These are phyloP conservation scores for Holothuria scabra DNA, from an alignment of 53 echinoderm and acorn worm species.

Conservation along the genomic window DNA sequence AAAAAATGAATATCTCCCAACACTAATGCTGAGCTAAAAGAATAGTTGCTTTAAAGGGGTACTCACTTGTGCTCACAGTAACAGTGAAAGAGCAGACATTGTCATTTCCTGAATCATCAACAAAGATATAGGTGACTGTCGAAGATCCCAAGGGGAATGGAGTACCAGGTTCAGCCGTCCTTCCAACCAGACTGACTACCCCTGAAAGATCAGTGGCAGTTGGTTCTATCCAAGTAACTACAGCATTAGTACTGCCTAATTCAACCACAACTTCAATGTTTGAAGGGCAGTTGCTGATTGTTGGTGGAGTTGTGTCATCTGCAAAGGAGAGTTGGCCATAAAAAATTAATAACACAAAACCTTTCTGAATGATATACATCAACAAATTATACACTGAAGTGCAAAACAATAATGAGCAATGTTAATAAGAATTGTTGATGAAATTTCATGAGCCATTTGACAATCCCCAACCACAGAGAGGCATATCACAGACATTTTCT, in stretches of 20 bases:
- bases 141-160: conserved; percentile 51
- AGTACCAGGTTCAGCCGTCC: conserved; percentile 52
- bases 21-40: too few relatives aligned
- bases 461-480: too few relatives aligned
- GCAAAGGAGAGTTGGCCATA: background rate
- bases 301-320: conserved; percentile 47
- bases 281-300: conserved; percentile 51
- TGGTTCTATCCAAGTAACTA: conserved; percentile 66
- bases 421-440: too few relatives aligned
- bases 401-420: too few relatives aligned
- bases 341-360: background rate
- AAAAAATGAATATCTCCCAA: too few relatives aligned
- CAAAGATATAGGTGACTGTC: conserved; percentile 67
- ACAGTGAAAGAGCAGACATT: conserved; percentile 55
- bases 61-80: conserved; percentile 63
- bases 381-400: too few relatives aligned
- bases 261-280: conserved; percentile 55
- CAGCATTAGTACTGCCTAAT: conserved; percentile 27
- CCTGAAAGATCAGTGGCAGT: conserved; percentile 71
- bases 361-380: too few relatives aligned
- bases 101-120: conserved; percentile 55
- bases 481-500: too few relatives aligned
- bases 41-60: background rate
- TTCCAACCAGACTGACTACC: conserved; percentile 16
- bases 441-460: too few relatives aligned